A percentile compares a stretch with the other conserved stretches of the same genome.
phyloP scores from a whole-genome alignment of 2,113 vertebrate genomes.

The Cinclus mexicanus region DNA sequence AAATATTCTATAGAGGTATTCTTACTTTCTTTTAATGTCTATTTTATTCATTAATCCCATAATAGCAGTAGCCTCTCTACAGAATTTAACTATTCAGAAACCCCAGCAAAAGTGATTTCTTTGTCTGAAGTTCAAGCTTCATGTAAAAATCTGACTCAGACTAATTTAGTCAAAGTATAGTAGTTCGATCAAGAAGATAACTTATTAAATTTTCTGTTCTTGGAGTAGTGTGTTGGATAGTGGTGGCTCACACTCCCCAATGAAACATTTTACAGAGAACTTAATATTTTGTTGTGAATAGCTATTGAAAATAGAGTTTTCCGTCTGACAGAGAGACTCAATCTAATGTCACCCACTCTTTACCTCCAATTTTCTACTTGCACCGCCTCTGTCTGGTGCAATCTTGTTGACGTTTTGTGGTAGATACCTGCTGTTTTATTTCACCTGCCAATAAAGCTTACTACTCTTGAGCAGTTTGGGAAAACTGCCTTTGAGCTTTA shows the following conservation, averaged over 20 bases:
- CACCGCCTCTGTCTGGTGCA: slow-evolving; percentile 32
- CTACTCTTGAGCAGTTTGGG: not conserved
- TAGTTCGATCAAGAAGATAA: not conserved
- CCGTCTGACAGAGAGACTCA: slow-evolving; percentile 34
- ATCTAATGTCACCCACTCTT: not conserved
- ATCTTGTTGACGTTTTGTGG: slow-evolving; percentile 30
- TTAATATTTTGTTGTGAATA: slow-evolving; percentile 24
- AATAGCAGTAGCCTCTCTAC: not conserved
- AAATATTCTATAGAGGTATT: not conserved
- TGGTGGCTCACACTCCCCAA: not conserved
- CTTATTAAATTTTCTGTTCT: not conserved
- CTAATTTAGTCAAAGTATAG: not conserved
- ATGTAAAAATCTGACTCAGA: not conserved
- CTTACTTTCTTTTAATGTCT: not conserved
- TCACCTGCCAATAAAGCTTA: not conserved
- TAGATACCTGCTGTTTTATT: slow-evolving; percentile 30
- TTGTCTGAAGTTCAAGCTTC: not conserved
- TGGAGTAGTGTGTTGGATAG: not conserved
- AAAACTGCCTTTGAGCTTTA: not conserved
- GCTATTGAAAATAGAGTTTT: slow-evolving; percentile 34
- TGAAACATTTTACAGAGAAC: not conserved
- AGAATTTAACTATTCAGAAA: not conserved
- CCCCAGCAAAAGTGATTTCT: not conserved
- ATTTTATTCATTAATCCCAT: not conserved
- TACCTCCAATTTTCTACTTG: slow-evolving; percentile 23